Percentiles rank a stretch among this genome's conserved stretches.
These are phyloP conservation scores for Petrocephalus zakoni DNA, from an alignment of 2,113 vertebrate species.

Conservation along the genomic window DNA sequence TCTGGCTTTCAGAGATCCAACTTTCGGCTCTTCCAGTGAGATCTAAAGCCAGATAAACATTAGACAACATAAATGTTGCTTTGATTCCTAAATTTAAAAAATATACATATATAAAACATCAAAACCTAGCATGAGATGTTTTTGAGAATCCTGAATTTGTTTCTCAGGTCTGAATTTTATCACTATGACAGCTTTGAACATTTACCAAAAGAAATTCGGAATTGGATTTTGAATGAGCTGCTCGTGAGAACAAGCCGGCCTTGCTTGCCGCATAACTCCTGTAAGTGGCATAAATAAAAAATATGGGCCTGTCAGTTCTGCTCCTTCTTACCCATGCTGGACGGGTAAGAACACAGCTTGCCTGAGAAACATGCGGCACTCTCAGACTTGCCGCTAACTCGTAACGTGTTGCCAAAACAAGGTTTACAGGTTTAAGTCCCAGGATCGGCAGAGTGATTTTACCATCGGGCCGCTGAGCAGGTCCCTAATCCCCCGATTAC, in stretches of 20 bases:
- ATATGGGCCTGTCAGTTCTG: background rate
- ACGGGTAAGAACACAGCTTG: background rate
- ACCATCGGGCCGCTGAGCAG: background rate
- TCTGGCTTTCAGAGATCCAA: background rate
- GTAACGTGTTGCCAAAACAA: background rate
- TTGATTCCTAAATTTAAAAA: background rate
- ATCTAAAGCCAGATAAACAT: background rate
- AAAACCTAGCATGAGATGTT: background rate
- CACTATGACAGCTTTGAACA: background rate
- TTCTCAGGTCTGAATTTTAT: background rate
- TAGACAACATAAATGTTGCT: background rate
- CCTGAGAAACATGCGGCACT: background rate
- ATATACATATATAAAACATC: background rate
- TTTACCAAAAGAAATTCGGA: background rate
- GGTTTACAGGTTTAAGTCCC: background rate
- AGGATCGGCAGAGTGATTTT: background rate
- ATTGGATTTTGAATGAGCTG: slow-evolving; percentile 6
- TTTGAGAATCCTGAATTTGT: background rate
- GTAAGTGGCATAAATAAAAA: background rate
- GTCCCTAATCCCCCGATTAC: background rate
- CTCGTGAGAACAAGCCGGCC: background rate
- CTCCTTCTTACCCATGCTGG: background rate
- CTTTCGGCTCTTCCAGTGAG: background rate
- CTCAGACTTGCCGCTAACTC: background rate
- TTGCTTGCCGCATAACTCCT: background rate